These are phyloP conservation scores for Uloborus plumipes DNA, from an alignment of 2,888 invertebrate species.

Conservation along the genomic window DNA sequence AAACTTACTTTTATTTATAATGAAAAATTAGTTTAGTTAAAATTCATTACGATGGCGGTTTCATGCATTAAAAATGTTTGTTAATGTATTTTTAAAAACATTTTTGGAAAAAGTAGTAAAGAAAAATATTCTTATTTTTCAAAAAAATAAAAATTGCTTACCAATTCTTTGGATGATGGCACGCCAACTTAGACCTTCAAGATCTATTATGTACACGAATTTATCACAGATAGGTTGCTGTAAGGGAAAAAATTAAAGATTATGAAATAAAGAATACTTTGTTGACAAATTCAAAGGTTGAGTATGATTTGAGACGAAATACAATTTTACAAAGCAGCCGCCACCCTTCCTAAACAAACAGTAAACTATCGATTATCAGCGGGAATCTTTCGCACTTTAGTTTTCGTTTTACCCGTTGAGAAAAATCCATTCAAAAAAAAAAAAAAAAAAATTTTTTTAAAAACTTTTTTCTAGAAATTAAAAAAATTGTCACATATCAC, in stretches of 20 bases:
- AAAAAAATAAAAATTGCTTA: slow-evolving; percentile 7
- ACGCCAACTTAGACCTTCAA: slow-evolving; percentile 42
- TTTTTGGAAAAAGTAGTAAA: not conserved
- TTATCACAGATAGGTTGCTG: slow-evolving; percentile 30
- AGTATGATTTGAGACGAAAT: too few relatives aligned
- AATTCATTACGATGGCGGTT: not conserved
- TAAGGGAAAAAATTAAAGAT: not conserved
- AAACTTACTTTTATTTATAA: not conserved
- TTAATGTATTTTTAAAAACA: not conserved
- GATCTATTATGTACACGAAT: slow-evolving; percentile 52
- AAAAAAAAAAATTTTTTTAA: too few relatives aligned
- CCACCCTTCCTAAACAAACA: too few relatives aligned
- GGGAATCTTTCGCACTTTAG: too few relatives aligned
- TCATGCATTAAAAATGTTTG: not conserved
- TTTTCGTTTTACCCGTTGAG: too few relatives aligned
- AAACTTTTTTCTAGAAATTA: too few relatives aligned
- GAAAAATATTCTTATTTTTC: not conserved
- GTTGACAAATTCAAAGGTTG: too few relatives aligned
- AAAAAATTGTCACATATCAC: too few relatives aligned
- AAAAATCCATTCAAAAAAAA: too few relatives aligned
- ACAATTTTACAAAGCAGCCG: too few relatives aligned
- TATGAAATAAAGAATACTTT: not conserved
- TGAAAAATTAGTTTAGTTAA: not conserved
- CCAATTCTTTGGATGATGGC: slow-evolving; percentile 39
- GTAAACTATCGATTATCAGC: too few relatives aligned